Conservation (phyloP, 2,888 invertebrate species). For the Rhagophthalmus giganteus region DNA sequence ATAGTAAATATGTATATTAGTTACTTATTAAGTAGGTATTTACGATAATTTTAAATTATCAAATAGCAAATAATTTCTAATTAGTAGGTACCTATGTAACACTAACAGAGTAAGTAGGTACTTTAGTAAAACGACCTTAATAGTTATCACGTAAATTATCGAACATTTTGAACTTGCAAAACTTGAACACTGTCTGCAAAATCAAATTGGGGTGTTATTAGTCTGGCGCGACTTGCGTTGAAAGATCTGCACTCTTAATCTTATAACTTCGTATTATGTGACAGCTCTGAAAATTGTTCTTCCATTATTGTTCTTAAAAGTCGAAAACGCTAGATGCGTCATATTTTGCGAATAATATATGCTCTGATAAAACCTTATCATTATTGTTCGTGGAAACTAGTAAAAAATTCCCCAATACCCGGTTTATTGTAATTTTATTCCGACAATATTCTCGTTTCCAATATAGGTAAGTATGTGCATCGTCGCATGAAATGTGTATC, state of each 20-base stretch:
- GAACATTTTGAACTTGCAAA: not conserved
- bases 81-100: no score
- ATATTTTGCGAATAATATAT: slow-evolving; percentile 1
- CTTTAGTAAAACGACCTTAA: no score
- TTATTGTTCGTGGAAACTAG: not conserved
- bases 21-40: no score
- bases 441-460: slow-evolving; percentile 8
- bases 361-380: slow-evolving; percentile 8
- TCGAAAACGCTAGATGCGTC: slow-evolving; percentile 1
- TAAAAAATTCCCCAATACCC: slow-evolving; percentile 11
- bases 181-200: slow-evolving; percentile 13
- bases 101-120: no score
- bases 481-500: slow-evolving; percentile 17
- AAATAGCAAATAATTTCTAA: no score
- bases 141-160: no score
- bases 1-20: no score
- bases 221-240: slow-evolving; percentile 34
- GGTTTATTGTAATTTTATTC: slow-evolving; percentile 24
- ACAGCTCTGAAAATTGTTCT: slow-evolving; percentile 6
- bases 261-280: slow-evolving; percentile 33
- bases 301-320: slow-evolving; percentile 11
- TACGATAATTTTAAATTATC: no score
- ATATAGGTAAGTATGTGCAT: slow-evolving; percentile 15
- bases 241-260: slow-evolving; percentile 32
- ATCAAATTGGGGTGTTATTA: slow-evolving; percentile 36